Conservation (phyloP, 2,113 vertebrate genomes). For the Hydrolagus affinis region DNA sequence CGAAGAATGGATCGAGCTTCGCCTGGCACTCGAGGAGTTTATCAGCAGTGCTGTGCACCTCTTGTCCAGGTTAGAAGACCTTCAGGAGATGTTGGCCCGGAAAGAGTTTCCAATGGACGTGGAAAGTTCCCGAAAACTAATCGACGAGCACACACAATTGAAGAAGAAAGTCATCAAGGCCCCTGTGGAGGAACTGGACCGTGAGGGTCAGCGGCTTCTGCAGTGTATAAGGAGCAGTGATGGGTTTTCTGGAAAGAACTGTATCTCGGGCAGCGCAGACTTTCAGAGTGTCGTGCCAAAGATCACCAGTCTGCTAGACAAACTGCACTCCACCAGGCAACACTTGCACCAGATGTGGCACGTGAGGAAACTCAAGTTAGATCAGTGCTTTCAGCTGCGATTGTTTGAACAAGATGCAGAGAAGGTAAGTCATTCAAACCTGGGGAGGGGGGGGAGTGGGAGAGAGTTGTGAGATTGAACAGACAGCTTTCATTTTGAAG, state of each 20-base stretch:
- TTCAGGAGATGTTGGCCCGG: conserved; percentile 87
- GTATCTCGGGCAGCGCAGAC: conserved; percentile 90
- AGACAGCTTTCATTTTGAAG: no score
- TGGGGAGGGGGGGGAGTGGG: conserved; percentile 7
- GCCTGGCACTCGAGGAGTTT: conserved; percentile 89
- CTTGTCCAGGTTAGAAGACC: conserved; percentile 83
- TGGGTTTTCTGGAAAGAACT: conserved; percentile 88
- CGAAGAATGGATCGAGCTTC: conserved; percentile 90
- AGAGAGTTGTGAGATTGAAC: neutral
- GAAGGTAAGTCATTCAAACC: conserved; percentile 64
- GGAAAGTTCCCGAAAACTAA: conserved; percentile 84
- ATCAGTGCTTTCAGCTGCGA: conserved; percentile 95
- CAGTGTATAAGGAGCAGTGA: conserved; percentile 90
- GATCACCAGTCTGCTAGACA: conserved; percentile 94
- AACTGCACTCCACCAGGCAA: conserved; percentile 91
- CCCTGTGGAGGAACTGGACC: conserved; percentile 91
- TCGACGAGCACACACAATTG: conserved; percentile 89
- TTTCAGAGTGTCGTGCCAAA: conserved; percentile 96
- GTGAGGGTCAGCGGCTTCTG: conserved; percentile 85
- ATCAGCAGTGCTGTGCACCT: conserved; percentile 87
- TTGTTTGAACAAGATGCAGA: conserved; percentile 96
- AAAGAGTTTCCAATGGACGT: conserved; percentile 95
- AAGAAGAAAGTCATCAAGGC: conserved; percentile 98
- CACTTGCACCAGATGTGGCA: conserved; percentile 98
- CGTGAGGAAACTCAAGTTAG: conserved; percentile 87